Evolutionary conservation across 2,113 vertebrate genomes (phyloP).

Genomic region (Chinchilla lanigera): DNA sequence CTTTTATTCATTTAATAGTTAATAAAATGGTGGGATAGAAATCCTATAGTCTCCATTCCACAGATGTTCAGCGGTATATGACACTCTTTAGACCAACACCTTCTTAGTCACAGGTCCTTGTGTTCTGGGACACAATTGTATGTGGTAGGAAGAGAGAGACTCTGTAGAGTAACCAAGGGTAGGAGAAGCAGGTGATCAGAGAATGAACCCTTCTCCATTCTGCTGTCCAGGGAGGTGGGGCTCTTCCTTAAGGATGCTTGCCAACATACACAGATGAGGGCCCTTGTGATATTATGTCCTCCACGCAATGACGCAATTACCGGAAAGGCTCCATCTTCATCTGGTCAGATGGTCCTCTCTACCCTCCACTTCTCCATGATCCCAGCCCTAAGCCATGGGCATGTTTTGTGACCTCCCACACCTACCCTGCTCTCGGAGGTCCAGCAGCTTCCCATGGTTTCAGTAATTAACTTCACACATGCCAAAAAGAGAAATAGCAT

Average conservation of each 20-base stretch:
- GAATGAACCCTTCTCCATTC: neutral
- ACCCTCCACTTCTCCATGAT: neutral
- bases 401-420: neutral
- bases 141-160: neutral
- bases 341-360: neutral
- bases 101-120: fast-evolving
- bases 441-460: conserved; percentile 26
- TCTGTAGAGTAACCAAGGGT: neutral
- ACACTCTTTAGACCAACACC: neutral
- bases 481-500: conserved; percentile 71
- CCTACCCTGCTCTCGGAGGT: neutral
- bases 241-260: neutral
- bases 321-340: neutral
- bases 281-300: neutral
- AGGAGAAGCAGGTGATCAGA: neutral
- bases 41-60: neutral
- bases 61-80: neutral
- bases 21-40: neutral
- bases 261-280: neutral
- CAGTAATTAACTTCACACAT: conserved; percentile 74
- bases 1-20: neutral
- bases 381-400: neutral
- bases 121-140: neutral
- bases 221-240: neutral
- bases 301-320: neutral